Evolutionary conservation across 1,140 invertebrate genomes (phyloP).

Genomic region (Lutraria rhynchaena): DNA sequence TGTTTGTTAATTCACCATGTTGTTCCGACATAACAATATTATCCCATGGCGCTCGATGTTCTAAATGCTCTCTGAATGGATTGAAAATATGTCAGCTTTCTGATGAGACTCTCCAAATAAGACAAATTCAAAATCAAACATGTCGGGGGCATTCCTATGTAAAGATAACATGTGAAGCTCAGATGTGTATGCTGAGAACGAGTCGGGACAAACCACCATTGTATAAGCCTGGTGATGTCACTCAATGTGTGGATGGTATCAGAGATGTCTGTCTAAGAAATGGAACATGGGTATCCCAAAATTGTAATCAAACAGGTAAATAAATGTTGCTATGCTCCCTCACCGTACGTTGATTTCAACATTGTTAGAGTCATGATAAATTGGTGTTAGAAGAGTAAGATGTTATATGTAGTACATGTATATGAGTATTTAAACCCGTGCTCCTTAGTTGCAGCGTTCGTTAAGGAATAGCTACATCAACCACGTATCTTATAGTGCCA

Average conservation of each 20-base stretch:
- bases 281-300: constrained; percentile 10
- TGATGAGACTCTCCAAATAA: constrained; percentile 3
- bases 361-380: too few species aligned
- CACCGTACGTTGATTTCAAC: too few species aligned
- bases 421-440: too few species aligned
- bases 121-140: neutral
- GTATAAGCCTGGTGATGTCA: constrained; percentile 12
- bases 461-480: too few species aligned
- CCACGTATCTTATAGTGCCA: too few species aligned
- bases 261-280: constrained; percentile 2
- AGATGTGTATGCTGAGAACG: neutral
- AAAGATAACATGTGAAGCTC: neutral
- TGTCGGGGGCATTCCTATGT: neutral
- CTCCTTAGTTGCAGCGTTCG: too few species aligned
- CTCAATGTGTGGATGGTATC: neutral
- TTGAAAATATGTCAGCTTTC: constrained; percentile 22
- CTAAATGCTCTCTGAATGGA: neutral
- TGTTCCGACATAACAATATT: neutral
- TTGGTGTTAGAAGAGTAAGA: too few species aligned
- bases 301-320: too few species aligned
- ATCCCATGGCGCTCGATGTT: neutral
- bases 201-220: neutral
- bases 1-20: constrained; percentile 8
- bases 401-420: too few species aligned
- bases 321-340: too few species aligned